Evolutionary conservation across 2,888 invertebrate genomes (phyloP), one percentile per base, ranked within the genome.

Genomic region (Sepioteuthis lessoniana): DNA sequence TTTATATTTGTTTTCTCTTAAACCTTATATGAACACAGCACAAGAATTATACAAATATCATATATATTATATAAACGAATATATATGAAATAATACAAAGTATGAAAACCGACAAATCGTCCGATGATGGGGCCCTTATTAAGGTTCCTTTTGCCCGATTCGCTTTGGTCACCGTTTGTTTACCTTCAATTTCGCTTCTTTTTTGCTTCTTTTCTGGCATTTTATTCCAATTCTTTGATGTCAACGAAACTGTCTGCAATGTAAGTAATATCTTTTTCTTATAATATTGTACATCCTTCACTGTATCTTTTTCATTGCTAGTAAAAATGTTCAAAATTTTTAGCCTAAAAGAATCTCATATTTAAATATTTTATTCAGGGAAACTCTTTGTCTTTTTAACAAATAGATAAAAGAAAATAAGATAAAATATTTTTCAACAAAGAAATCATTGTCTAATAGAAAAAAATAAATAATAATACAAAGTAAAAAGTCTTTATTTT

Each of bases 191-290:
- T 97, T 98, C 98, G 96, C 98, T 99, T 97, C 97, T 98, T 97
- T 98, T 98, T 97, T 99, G 99, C 97, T 98, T 99, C 97, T 97
- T 98, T 97, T 98, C 98, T 95, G 99, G 99, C 95, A 98, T 98
- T 97, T 98, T 99, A 97, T 99, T 98, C 97, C 98, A 99, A 97
- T 98, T 98, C 97, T 98, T 99, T 97, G 98, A 99, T 97, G 98
- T 99, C 97, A 99, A 99, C 97, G 99, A 99, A 98, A 99, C 99
- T 95, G 98, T 99, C 97, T 99, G 99, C 98, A 98, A 98, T 97
- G 99, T 99, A 98, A 98, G 98, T 98, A 76, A n/a, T n/a, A 60
- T 60, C 31, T 76, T 76, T 1, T 76, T 76, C 5, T 76, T 16
- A 31, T 31, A 76, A 7, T 8, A n/a, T n/a, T 76, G n/a, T 16